phyloP scores from a whole-genome alignment of 2,888 invertebrate species.

The Drosophila phalerata region DNA sequence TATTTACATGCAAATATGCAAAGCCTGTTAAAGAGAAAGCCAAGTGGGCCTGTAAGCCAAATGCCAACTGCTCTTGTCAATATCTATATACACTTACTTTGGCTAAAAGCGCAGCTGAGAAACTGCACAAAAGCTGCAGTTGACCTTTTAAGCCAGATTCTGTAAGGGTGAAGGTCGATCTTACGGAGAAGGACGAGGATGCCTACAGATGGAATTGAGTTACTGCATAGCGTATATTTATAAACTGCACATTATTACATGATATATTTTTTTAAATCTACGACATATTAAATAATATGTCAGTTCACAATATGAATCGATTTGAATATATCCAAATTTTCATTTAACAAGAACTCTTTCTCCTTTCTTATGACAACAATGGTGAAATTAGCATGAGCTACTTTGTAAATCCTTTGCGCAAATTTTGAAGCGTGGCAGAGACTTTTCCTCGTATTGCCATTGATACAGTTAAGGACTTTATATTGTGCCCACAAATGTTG shows the following conservation, averaged over 20 bases:
- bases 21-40: slow-evolving; percentile 39
- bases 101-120: slow-evolving; percentile 22
- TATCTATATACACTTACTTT: slow-evolving; percentile 42
- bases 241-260: background rate
- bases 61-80: slow-evolving; percentile 63
- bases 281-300: no score
- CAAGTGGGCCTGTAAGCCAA: slow-evolving; percentile 38
- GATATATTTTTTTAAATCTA: slow-evolving; percentile 8
- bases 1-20: slow-evolving; percentile 73
- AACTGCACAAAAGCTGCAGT: slow-evolving; percentile 24
- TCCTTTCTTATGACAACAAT: slow-evolving; percentile 45
- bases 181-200: background rate
- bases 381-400: slow-evolving; percentile 74
- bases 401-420: slow-evolving; percentile 75
- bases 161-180: slow-evolving; percentile 15
- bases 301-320: background rate
- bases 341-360: background rate
- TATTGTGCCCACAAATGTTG: slow-evolving; percentile 57
- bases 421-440: slow-evolving; percentile 67
- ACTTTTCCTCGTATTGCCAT: slow-evolving; percentile 57
- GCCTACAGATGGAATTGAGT: background rate
- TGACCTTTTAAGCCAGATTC: slow-evolving; percentile 29
- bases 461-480: slow-evolving; percentile 65
- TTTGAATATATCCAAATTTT: background rate
- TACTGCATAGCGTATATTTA: background rate